Conservation (phyloP, 2,888 invertebrate genomes). For the Elegia similella region DNA sequence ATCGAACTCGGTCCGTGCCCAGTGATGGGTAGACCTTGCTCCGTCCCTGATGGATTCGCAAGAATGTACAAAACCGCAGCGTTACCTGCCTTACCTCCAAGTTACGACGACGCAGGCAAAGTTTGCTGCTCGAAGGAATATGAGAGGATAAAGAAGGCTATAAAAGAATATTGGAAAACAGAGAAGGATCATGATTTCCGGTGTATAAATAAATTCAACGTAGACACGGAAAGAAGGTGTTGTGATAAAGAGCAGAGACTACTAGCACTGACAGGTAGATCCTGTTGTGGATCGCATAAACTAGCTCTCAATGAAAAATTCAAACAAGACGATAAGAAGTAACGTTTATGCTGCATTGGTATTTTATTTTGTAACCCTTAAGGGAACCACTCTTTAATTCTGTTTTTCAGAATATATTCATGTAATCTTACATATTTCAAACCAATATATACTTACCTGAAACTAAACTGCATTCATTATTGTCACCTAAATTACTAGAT, state of each 20-base stretch:
- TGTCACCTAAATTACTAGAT: not conserved
- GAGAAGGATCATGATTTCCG: constrained; percentile 64
- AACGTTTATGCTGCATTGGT: constrained; percentile 39
- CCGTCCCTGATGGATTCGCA: constrained; percentile 69
- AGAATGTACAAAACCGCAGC: constrained; percentile 68
- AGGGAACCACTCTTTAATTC: constrained; percentile 17
- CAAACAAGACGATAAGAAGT: constrained; percentile 43
- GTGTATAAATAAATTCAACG: constrained; percentile 64
- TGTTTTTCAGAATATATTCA: not conserved
- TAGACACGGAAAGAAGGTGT: constrained; percentile 68
- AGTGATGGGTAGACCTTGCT: constrained; percentile 67
- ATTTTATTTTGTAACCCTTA: constrained; percentile 78
- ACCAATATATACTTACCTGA: constrained; percentile 1
- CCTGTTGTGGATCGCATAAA: constrained; percentile 70
- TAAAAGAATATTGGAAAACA: constrained; percentile 63
- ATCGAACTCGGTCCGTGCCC: constrained; percentile 71
- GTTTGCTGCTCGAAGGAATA: constrained; percentile 74
- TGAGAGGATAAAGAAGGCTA: constrained; percentile 68
- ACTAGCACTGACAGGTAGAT: constrained; percentile 55
- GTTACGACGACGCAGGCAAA: constrained; percentile 68
- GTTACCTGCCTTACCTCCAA: constrained; percentile 53
- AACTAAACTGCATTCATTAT: not conserved
- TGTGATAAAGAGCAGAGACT: constrained; percentile 70
- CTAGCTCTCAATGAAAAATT: constrained; percentile 62
- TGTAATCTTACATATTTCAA: not conserved